Conservation (phyloP, 92 coral and sea anemone species). For the Chrysogorgia sp. region DNA sequence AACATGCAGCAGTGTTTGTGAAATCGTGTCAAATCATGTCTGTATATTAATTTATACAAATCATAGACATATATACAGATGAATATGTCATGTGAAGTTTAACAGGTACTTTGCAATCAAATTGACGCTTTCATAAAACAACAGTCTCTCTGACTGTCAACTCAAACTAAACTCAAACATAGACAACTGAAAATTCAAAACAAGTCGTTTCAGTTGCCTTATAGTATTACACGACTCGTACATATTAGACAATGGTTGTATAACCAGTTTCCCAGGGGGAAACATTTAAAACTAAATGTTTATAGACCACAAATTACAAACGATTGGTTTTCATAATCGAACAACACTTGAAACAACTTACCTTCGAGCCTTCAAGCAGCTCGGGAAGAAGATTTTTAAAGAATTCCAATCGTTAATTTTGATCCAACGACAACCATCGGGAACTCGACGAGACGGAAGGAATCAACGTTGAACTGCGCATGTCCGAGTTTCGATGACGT, state of each 20-base stretch:
- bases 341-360: not conserved
- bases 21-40: not conserved
- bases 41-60: not conserved
- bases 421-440: conserved; percentile 10
- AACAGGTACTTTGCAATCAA: not conserved
- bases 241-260: too few relatives aligned
- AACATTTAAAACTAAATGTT: not conserved
- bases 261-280: too few relatives aligned
- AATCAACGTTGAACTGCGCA: conserved; percentile 18
- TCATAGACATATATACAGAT: too few relatives aligned
- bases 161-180: too few relatives aligned
- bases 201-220: too few relatives aligned
- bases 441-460: conserved; percentile 36
- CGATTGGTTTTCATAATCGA: not conserved
- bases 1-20: too few relatives aligned
- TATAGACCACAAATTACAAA: not conserved
- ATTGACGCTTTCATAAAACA: not conserved
- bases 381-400: conserved; percentile 39
- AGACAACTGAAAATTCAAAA: not conserved
- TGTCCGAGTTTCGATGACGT: conserved; percentile 12
- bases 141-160: too few relatives aligned
- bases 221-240: too few relatives aligned
- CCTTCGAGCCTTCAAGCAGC: conserved; percentile 43
- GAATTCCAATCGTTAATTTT: conserved; percentile 15
- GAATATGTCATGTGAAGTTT: too few relatives aligned